A percentile compares a stretch with the other conserved stretches of the same genome.
phyloP scores from a whole-genome alignment of 2,113 vertebrate species.

The Centropristis striata region DNA sequence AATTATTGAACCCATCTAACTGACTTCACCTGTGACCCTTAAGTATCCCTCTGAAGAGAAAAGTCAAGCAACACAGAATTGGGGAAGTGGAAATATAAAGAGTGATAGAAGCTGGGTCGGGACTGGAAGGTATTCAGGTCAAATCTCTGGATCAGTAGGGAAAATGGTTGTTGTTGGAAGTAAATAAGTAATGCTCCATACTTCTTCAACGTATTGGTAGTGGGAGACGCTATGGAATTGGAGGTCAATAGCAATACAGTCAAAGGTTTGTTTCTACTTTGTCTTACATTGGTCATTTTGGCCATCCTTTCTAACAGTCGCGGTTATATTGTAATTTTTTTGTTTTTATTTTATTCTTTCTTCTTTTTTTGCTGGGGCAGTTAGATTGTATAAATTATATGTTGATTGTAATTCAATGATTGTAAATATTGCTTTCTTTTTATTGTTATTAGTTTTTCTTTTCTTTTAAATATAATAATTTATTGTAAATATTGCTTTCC shows the following conservation, averaged over 20 bases:
- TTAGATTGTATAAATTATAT: no score
- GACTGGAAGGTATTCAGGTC: conserved; percentile 20
- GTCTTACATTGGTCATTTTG: background rate
- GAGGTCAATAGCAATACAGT: background rate
- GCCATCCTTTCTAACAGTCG: background rate
- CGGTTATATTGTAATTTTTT: no score
- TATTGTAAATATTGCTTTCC: no score
- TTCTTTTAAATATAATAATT: no score
- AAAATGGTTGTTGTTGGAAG: background rate
- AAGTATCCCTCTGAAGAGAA: background rate
- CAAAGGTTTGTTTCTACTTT: no score
- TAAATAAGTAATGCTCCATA: conserved; percentile 19
- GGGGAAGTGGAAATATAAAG: background rate
- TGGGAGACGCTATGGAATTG: background rate
- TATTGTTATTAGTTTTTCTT: no score
- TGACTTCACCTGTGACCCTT: conserved; percentile 30
- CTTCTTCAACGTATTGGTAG: no score
- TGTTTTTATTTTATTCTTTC: no score
- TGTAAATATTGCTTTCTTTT: no score
- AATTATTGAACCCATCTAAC: conserved; percentile 31
- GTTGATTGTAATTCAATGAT: no score
- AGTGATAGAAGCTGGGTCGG: background rate
- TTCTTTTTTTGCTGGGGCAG: no score
- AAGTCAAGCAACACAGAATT: background rate
- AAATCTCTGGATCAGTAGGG: background rate